Conservation (phyloP, 2,113 vertebrate species). For the Corythaixoides concolor region DNA sequence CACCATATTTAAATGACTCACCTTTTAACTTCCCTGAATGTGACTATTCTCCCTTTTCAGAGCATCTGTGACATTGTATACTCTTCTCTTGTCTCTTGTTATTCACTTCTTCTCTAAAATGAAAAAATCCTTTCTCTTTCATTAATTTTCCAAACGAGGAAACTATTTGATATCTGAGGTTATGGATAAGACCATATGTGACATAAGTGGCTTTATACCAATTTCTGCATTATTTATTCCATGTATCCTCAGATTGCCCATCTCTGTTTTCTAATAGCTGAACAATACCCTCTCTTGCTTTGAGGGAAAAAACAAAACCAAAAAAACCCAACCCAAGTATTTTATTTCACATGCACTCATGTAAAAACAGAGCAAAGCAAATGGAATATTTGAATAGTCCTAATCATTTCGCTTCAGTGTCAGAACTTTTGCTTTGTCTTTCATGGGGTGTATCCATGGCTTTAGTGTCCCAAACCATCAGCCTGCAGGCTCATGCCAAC, state of each 20-base stretch:
- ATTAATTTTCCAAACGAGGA: background rate
- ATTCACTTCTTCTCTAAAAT: background rate
- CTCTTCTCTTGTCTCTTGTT: background rate
- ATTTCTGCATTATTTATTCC: background rate
- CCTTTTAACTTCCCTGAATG: background rate
- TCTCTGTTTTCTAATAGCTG: background rate
- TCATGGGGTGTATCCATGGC: background rate
- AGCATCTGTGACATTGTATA: background rate
- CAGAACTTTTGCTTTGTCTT: background rate
- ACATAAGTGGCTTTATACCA: background rate
- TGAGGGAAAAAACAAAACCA: background rate
- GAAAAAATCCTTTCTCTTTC: background rate
- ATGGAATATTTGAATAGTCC: slow-evolving; percentile 11
- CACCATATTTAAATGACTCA: background rate
- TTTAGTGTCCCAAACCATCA: background rate
- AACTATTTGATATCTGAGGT: background rate
- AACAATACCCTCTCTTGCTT: slow-evolving; percentile 3
- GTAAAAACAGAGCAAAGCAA: background rate
- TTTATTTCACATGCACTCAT: slow-evolving; percentile 14
- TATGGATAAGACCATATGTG: background rate
- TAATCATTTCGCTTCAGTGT: background rate
- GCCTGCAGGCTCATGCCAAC: background rate
- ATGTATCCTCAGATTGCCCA: background rate
- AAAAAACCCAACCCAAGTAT: background rate
- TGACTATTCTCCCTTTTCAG: background rate